Evolutionary conservation across 1,140 invertebrate species (phyloP).

Genomic region (Brachionus paranguensis): DNA sequence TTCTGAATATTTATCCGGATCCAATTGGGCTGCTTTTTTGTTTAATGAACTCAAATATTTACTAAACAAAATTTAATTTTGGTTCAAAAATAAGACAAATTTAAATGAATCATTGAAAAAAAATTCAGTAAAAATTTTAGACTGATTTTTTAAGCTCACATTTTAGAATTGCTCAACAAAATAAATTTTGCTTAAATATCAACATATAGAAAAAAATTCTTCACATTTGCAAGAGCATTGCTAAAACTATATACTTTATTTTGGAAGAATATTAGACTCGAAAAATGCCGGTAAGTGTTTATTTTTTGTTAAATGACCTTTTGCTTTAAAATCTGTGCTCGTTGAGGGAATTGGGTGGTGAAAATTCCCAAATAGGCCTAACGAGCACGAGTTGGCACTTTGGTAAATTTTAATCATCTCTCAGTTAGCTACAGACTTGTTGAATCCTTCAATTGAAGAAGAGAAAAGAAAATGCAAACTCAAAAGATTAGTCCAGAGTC

Average conservation of each 20-base stretch:
- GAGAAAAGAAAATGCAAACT: conserved; percentile 87
- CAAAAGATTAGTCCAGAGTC: conserved; percentile 93
- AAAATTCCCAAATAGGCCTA: not conserved
- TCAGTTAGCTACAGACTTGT: conserved; percentile 81
- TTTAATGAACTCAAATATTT: not conserved
- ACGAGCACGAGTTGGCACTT: not conserved
- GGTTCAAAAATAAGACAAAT: not conserved
- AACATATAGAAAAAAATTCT: conserved; percentile 30
- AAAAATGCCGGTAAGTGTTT: conserved; percentile 13
- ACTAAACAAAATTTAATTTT: not conserved
- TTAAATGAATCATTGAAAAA: not conserved
- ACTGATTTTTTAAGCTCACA: not conserved
- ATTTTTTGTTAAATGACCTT: not conserved
- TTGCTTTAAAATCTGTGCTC: not conserved
- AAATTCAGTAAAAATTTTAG: not conserved
- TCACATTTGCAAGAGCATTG: conserved; percentile 33
- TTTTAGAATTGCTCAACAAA: conserved; percentile 14
- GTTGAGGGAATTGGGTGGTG: not conserved
- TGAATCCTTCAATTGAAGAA: conserved; percentile 89
- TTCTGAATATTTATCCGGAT: not conserved
- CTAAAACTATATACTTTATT: conserved; percentile 23
- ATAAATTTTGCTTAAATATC: conserved; percentile 4
- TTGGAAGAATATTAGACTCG: conserved; percentile 25
- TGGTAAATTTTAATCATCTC: not conserved
- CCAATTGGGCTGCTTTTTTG: not conserved